Evolutionary conservation across 2,888 invertebrate species (phyloP).

Genomic region (Lumbricus terrestris): DNA sequence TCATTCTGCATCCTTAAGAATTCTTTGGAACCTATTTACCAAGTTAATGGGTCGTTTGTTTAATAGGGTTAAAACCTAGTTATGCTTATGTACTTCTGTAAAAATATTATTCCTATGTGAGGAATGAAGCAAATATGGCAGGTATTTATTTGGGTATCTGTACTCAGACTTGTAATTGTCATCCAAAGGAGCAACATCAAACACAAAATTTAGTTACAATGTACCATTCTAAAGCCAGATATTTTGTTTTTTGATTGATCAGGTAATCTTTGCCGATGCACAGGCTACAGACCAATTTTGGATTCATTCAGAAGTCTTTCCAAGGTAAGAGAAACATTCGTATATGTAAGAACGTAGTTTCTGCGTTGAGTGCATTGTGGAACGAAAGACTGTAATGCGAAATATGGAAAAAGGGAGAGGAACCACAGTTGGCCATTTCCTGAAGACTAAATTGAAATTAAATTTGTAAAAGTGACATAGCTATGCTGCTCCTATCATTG

Average conservation of each 20-base stretch:
- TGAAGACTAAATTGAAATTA: background rate
- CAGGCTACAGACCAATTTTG: slow-evolving; percentile 88
- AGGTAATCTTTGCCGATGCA: slow-evolving; percentile 83
- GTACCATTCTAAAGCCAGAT: background rate
- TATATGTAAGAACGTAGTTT: too few relatives aligned
- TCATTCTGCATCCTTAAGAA: background rate
- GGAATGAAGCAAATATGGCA: background rate
- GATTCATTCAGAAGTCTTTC: slow-evolving; percentile 76
- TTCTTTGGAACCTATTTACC: background rate
- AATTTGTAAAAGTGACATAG: background rate
- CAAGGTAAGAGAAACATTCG: slow-evolving; percentile 32
- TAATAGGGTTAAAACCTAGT: background rate
- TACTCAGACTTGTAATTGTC: background rate
- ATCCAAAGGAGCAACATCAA: background rate
- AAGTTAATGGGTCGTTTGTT: too few relatives aligned
- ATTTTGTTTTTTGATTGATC: background rate
- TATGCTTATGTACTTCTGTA: too few relatives aligned
- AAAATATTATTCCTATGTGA: too few relatives aligned
- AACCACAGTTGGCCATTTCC: too few relatives aligned
- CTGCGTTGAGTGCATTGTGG: too few relatives aligned
- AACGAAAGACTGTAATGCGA: too few relatives aligned
- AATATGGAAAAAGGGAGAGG: too few relatives aligned
- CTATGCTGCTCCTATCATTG: too few relatives aligned
- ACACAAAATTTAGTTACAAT: background rate
- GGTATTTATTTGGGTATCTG: background rate